Evolutionary conservation across 1,140 invertebrate species (phyloP), one percentile per base, ranked within the genome.

Genomic region (Sarcophaga bullata): DNA sequence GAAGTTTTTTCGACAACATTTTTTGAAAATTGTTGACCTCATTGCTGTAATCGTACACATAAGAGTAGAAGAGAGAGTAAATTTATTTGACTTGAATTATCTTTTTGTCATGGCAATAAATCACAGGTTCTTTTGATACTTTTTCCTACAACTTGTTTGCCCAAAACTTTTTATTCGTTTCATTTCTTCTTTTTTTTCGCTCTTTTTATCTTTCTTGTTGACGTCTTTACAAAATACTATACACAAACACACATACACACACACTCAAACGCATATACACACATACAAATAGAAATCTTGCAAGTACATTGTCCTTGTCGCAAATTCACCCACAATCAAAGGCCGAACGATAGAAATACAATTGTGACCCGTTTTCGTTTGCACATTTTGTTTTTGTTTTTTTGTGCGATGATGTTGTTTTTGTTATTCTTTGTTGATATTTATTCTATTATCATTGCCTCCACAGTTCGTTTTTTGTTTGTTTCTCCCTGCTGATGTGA

Each of bases 81-180:
- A 68, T 68, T 68, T 68, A 68, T 68, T 68, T 68, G 62, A 68
- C 62, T 68, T 68, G 17, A 68, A 19, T 68, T 68, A 68, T 68
- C 62, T 68, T 68, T 58, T n/a, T 68, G 62, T 68, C 62, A 68
- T 68, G 17, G 62, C 62, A 68, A 68, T 68, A 68, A 68, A 68
- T 68, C 62, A 68, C 62, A 68, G 17, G 62, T 19, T 68, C 6
- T 68, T 37, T 68, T 68, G 62, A 68, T 68, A 68, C 62, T 68
- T 68, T 68, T 58, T 68, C n/a, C 0, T 25, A 68, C 62, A 58
- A 58, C 54, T 58, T 7, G 10, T 2, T n/a, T 13, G 15, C 8
- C 62, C 62, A 19, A 37, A 37, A 37, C 25, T 37, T 37, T 37
- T n/a, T n/a, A n/a, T n/a, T n/a, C n/a, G n/a, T n/a, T n/a, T n/a